Evolutionary conservation across 2,113 vertebrate species (phyloP).

Genomic region (Apteryx mantelli): DNA sequence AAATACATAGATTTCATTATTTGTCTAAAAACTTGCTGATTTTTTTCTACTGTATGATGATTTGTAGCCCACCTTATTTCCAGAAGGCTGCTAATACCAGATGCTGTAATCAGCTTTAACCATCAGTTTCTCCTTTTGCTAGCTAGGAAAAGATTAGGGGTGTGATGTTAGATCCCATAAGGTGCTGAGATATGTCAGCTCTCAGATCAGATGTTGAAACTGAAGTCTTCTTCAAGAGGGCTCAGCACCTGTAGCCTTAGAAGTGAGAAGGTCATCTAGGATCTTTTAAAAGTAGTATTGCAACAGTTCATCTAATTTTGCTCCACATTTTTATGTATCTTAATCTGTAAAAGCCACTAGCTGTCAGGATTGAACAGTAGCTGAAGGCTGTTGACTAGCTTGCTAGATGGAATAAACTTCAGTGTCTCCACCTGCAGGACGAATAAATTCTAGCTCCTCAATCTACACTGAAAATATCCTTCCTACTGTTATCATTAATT

Average conservation of each 20-base stretch:
- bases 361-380: background rate
- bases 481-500: background rate
- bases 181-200: background rate
- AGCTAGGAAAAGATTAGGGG: background rate
- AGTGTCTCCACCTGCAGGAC: background rate
- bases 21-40: background rate
- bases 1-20: background rate
- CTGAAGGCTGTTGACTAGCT: background rate
- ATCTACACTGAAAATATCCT: background rate
- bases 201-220: background rate
- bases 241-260: fast-evolving
- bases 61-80: background rate
- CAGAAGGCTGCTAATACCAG: background rate
- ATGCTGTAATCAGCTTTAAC: background rate
- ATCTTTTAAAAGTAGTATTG: background rate
- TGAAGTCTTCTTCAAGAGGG: background rate
- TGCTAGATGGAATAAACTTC: background rate
- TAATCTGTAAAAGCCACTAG: background rate
- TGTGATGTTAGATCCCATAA: background rate
- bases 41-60: background rate
- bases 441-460: background rate
- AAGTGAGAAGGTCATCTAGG: background rate
- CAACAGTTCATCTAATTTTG: background rate
- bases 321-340: background rate
- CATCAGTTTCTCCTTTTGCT: background rate